Evolutionary conservation across 1,140 invertebrate species (phyloP).

Genomic region (Listronotus bonariensis): DNA sequence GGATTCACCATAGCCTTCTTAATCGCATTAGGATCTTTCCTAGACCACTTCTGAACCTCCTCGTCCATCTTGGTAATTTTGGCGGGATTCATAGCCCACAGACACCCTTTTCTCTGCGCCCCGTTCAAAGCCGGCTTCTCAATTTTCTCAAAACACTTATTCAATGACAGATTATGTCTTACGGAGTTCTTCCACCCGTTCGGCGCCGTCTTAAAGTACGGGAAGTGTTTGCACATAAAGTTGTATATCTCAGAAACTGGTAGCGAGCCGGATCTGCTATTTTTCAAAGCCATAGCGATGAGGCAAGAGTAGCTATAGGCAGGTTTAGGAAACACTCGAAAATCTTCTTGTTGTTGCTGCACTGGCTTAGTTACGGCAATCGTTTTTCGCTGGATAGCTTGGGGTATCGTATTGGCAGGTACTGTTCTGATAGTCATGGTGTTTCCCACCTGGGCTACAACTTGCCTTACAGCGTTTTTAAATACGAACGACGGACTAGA

Average conservation of each 20-base stretch:
- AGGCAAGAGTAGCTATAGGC: constrained; percentile 94
- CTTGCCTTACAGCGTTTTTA: constrained; percentile 37
- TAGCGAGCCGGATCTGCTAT: constrained; percentile 89
- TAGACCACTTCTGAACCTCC: constrained; percentile 94
- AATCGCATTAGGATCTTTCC: constrained; percentile 87
- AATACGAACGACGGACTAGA: constrained; percentile 20
- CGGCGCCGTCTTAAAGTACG: constrained; percentile 96
- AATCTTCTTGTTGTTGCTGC: constrained; percentile 57
- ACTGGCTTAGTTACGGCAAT: neutral
- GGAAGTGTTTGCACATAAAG: constrained; percentile 98
- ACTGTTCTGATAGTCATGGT: constrained; percentile 46
- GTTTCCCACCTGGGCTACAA: constrained; percentile 48
- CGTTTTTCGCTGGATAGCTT: constrained; percentile 42
- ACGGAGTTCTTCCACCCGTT: constrained; percentile 99
- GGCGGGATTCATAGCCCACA: constrained; percentile 95
- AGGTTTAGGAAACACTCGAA: constrained; percentile 88
- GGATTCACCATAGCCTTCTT: constrained; percentile 90
- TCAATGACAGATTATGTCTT: constrained; percentile 91
- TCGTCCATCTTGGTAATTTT: constrained; percentile 97
- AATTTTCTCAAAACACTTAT: constrained; percentile 98
- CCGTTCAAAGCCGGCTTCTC: constrained; percentile 86
- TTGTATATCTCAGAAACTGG: constrained; percentile 98
- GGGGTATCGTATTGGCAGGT: constrained; percentile 14
- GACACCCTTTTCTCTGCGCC: constrained; percentile 83
- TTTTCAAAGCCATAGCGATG: constrained; percentile 96